Percentiles rank a stretch among this genome's conserved stretches.
phyloP scores from a whole-genome alignment of 2,113 vertebrate genomes.

The Ptyas mucosa region DNA sequence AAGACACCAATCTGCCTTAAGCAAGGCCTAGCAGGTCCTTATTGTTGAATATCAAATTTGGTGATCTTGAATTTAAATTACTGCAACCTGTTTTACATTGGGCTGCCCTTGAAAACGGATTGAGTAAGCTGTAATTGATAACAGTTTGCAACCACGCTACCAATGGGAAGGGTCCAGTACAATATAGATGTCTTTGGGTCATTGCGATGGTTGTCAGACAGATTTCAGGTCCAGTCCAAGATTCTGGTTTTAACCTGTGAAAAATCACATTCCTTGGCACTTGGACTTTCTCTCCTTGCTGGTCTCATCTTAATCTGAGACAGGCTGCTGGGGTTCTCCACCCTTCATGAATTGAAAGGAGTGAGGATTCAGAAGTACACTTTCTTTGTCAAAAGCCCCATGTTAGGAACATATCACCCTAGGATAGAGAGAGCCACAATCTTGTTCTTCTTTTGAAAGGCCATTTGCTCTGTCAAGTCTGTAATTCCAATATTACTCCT shows the following conservation, averaged over 20 bases:
- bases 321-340: not conserved
- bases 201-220: not conserved
- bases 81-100: not conserved
- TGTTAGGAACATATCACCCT: not conserved
- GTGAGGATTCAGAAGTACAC: not conserved
- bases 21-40: not conserved
- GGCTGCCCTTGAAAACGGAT: not conserved
- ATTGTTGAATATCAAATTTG: not conserved
- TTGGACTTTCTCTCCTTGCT: not conserved
- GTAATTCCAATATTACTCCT: not conserved
- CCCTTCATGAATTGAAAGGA: not conserved
- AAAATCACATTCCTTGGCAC: not conserved
- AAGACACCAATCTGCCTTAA: not conserved
- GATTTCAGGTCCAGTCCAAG: not conserved
- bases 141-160: not conserved
- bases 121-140: not conserved
- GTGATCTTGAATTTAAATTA: not conserved
- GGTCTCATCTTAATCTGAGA: not conserved
- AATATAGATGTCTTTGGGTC: not conserved
- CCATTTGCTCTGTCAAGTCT: not conserved
- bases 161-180: not conserved
- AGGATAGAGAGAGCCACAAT: not conserved
- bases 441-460: not conserved
- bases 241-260: not conserved
- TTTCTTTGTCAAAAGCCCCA: not conserved